Percentiles rank a stretch among this genome's conserved stretches.
Conservation (phyloP, 2,888 invertebrate genomes). For the Marasmarcha lunaedactyla region DNA sequence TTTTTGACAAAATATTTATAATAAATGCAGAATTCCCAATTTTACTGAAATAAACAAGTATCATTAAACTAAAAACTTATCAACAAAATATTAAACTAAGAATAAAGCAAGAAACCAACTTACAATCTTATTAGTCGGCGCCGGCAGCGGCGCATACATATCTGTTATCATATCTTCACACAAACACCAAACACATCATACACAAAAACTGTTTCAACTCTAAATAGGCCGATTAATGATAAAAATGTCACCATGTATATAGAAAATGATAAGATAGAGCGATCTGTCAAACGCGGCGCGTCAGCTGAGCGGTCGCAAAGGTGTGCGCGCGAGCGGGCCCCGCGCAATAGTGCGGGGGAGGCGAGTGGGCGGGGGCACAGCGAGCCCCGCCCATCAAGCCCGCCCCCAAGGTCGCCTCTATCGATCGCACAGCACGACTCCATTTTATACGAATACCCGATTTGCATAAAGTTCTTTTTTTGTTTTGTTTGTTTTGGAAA, state of each 20-base stretch:
- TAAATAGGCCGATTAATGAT: conserved; percentile 4
- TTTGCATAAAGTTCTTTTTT: conserved; percentile 67
- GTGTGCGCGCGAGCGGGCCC: conserved; percentile 16
- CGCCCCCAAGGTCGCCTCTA: conserved; percentile 64
- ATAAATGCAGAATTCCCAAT: no score
- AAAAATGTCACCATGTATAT: no score
- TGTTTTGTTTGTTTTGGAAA: neutral
- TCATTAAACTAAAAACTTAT: neutral
- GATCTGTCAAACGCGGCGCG: conserved; percentile 19
- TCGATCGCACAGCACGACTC: conserved; percentile 64
- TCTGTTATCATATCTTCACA: conserved; percentile 53
- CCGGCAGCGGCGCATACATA: conserved; percentile 62
- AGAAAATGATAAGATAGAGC: conserved; percentile 3
- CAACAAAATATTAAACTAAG: neutral
- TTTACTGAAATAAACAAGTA: no score
- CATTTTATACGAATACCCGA: conserved; percentile 55
- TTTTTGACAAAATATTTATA: no score
- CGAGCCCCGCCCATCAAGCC: conserved; percentile 51
- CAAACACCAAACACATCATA: neutral
- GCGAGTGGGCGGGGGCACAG: conserved; percentile 56
- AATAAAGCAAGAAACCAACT: conserved; percentile 22
- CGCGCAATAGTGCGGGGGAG: conserved; percentile 23
- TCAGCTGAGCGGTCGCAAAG: conserved; percentile 21
- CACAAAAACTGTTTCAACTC: neutral
- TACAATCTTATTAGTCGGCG: conserved; percentile 54